Evolutionary conservation across 2,888 invertebrate genomes (phyloP), one percentile per base, ranked within the genome.

Genomic region (Tethea ocularis): DNA sequence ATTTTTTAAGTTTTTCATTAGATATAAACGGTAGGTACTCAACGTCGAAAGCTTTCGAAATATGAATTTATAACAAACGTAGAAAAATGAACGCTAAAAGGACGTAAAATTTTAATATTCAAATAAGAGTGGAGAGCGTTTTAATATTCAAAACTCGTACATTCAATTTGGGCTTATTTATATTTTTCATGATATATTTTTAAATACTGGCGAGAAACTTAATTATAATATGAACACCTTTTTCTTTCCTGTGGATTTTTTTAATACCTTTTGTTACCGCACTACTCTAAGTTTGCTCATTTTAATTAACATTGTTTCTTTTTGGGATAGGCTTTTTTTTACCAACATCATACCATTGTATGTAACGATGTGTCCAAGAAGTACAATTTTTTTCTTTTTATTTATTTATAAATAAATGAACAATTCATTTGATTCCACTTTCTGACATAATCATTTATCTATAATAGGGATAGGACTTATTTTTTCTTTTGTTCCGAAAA

Each of bases 81-180:
- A 46, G 7, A 46, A 46, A 46, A 46, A 46, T 46, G 46, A 46
- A 46, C 17, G 46, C 17, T 46, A 46, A 41, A n/a, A n/a, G 1
- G 46, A 20, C 41, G 41, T 46, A 46, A 17, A 20, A 52, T n/a
- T 26, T 52, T 52, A 46, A 46, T 46, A 24, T 33, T 33, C 11
- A 54, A 24, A 68, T 57, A 58, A 57, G 52, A 57, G 54, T 24
- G 17, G 10, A 24, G 26, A 57, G 56, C 46, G 53, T 64, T 62
- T 69, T 67, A 59, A 58, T 63, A 69, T 69, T 65, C 69, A 70
- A 65, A 64, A 58, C 63, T 59, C 60, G 61, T 65, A 46, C 62
- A 59, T 67, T 61, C 56, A 63, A 65, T 68, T 68, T 61, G 52
- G 51, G 51, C 58, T 58, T 64, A 63, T 62, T 67, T 60, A 70